A percentile compares a stretch with the other conserved stretches of the same genome.
phyloP scores from a whole-genome alignment of 2,113 vertebrate genomes.

The Thunnus maccoyii region DNA sequence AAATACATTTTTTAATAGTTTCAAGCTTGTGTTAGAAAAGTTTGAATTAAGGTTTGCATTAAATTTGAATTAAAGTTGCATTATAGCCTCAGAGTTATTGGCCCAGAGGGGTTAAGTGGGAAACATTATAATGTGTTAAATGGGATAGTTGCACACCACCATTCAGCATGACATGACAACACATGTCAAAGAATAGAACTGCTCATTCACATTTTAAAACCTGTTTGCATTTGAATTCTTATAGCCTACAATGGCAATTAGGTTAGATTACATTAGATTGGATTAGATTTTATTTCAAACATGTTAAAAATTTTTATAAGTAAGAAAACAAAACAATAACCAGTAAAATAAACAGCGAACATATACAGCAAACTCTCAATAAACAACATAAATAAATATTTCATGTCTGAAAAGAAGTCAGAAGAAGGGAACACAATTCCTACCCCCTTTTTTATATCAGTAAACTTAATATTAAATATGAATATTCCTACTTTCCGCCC shows the following conservation, averaged over 20 bases:
- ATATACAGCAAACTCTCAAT: too few species aligned
- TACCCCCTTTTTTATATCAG: too few species aligned
- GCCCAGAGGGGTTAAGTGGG: conserved; percentile 43
- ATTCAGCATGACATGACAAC: conserved; percentile 11
- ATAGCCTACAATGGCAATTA: neutral
- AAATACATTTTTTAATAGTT: conserved; percentile 72
- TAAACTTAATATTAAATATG: too few species aligned
- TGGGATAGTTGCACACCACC: neutral
- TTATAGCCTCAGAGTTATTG: conserved; percentile 38
- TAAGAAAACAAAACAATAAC: too few species aligned
- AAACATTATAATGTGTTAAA: conserved; percentile 28
- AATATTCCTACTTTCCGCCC: too few species aligned
- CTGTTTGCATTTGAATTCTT: neutral
- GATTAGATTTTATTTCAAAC: too few species aligned
- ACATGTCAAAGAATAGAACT: conserved; percentile 3
- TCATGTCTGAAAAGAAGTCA: too few species aligned
- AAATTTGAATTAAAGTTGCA: conserved; percentile 55
- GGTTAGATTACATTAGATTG: too few species aligned
- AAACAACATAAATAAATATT: too few species aligned
- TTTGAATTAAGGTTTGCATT: conserved; percentile 67
- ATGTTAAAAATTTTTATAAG: too few species aligned
- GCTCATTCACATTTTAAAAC: conserved; percentile 1
- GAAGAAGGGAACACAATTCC: too few species aligned
- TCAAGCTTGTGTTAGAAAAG: conserved; percentile 46
- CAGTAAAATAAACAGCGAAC: too few species aligned